These are phyloP conservation scores for Macrophya alboannulata DNA, from an alignment of 2,888 invertebrate genomes.

Conservation along the genomic window DNA sequence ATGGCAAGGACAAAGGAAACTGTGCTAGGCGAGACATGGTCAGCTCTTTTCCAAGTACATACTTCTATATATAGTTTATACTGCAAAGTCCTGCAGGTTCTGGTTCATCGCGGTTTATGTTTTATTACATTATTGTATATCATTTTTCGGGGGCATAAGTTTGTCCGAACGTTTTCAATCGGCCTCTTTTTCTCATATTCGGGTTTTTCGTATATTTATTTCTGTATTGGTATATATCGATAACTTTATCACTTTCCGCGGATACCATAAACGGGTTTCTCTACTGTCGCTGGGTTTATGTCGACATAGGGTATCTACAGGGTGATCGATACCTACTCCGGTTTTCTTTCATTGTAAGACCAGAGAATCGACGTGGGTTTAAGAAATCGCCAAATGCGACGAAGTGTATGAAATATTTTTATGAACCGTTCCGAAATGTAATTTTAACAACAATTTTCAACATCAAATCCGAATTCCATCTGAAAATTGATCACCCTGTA, in stretches of 20 bases:
- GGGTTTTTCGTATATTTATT: neutral
- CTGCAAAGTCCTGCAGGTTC: neutral
- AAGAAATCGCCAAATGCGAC: too few relatives aligned
- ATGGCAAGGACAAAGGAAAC: constrained; percentile 18
- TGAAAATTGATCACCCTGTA: neutral
- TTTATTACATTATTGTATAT: neutral
- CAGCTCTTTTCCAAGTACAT: neutral
- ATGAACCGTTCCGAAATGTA: too few relatives aligned
- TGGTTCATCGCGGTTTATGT: too few relatives aligned
- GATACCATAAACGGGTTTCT: neutral
- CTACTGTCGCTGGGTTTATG: neutral
- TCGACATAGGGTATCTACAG: neutral
- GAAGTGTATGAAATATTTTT: too few relatives aligned
- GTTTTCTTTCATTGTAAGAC: neutral
- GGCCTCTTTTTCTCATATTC: neutral
- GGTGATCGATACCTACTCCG: neutral
- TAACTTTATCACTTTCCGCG: neutral
- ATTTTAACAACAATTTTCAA: neutral
- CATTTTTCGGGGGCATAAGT: neutral
- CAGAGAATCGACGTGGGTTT: too few relatives aligned
- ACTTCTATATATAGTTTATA: neutral
- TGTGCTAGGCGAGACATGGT: neutral
- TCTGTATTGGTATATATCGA: neutral
- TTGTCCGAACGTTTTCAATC: neutral
- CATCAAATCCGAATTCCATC: neutral